phyloP scores from a whole-genome alignment of 2,113 vertebrate genomes.

The Bambusicola thoracicus region DNA sequence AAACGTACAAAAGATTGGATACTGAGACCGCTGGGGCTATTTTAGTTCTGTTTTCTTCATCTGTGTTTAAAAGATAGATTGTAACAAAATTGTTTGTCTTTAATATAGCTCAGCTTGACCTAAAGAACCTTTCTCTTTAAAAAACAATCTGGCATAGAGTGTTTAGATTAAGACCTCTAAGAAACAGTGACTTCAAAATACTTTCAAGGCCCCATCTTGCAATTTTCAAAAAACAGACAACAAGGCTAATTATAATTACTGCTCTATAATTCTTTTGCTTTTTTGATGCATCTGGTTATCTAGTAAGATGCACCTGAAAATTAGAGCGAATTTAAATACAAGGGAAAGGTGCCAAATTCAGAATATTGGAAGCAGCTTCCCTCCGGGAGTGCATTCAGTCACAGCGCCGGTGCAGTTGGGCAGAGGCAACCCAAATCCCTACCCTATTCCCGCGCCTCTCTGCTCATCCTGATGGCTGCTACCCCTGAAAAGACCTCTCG shows the following conservation, averaged over 20 bases:
- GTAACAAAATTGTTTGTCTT: conserved; percentile 68
- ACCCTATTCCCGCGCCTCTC: not conserved
- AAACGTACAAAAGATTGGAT: conserved; percentile 1
- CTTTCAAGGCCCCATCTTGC: not conserved
- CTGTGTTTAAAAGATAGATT: conserved; percentile 56
- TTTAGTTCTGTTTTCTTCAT: conserved; percentile 40
- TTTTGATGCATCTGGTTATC: conserved; percentile 56
- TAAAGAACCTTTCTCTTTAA: conserved; percentile 37
- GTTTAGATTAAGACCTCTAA: conserved; percentile 56
- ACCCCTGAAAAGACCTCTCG: not conserved
- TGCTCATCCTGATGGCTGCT: not conserved
- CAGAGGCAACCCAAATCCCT: conserved; percentile 8
- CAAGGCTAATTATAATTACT: conserved; percentile 51
- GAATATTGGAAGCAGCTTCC: conserved; percentile 15
- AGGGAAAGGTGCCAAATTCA: conserved; percentile 58
- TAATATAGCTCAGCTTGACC: conserved; percentile 56
- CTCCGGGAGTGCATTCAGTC: not conserved
- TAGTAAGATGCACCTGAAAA: conserved; percentile 61
- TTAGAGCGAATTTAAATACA: conserved; percentile 49
- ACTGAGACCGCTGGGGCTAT: conserved; percentile 15
- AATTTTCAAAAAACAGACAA: conserved; percentile 17
- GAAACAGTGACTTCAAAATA: conserved; percentile 40
- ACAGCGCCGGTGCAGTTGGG: not conserved
- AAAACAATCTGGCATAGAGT: conserved; percentile 46
- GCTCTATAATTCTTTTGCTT: conserved; percentile 30